Conservation (phyloP, 2,113 vertebrate genomes). For the Limanda limanda region DNA sequence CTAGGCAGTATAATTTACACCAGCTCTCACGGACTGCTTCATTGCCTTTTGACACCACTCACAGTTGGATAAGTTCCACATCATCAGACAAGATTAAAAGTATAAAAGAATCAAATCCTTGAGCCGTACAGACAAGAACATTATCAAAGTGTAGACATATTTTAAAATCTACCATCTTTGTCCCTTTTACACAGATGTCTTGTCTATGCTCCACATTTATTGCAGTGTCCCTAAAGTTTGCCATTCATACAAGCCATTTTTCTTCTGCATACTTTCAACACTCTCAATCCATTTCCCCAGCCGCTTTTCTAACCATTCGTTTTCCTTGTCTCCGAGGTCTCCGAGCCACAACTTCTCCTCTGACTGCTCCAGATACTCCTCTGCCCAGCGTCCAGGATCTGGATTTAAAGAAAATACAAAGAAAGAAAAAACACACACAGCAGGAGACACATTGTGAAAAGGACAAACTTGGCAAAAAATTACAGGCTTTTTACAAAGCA, state of each 20-base stretch:
- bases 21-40: not conserved
- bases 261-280: not conserved
- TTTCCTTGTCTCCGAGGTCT: constrained; percentile 89
- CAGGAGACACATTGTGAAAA: constrained; percentile 3
- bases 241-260: not conserved
- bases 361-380: constrained; percentile 97
- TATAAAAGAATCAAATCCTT: constrained; percentile 1
- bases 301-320: constrained; percentile 81
- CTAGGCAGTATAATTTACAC: not conserved
- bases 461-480: not conserved
- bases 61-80: not conserved
- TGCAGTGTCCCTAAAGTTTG: not conserved
- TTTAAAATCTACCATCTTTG: constrained; percentile 2
- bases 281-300: not conserved
- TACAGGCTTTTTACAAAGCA: not conserved
- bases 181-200: constrained; percentile 5
- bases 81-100: constrained; percentile 9
- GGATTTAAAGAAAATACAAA: not conserved
- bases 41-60: not conserved
- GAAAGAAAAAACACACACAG: not conserved
- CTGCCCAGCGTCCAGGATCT: constrained; percentile 97
- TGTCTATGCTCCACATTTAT: not conserved
- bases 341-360: constrained; percentile 98
- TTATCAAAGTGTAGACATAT: constrained; percentile 9
- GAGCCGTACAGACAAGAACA: not conserved